Base-by-base conservation (phyloP, 2,888 invertebrate genomes). In the Entomobrya proxima region DNA sequence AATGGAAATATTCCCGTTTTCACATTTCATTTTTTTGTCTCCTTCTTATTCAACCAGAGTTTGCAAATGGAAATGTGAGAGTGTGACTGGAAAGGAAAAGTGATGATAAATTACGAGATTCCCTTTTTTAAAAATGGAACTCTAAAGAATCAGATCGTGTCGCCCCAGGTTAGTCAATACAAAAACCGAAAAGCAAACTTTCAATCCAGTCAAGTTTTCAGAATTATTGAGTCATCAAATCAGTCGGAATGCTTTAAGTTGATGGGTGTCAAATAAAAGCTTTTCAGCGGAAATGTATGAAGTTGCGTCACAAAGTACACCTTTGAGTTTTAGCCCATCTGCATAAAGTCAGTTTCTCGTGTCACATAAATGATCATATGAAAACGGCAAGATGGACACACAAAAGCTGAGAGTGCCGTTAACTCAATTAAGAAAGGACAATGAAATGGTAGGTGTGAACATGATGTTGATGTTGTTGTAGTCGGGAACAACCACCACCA, bases 371-470 rank as follows among this genome's bases (percentile, higher is more conserved):
- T 44, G 44, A n/a, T 30, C 24, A 40, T 58, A 58, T 37, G 18
- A 61, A 67, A 67, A n/a, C n/a, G n/a, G 40, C n/a, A 47, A 78
- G 35, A 67, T 67, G 50, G 79, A 79, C 64, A 64, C 32, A 61
- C 58, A 78, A 50, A 32, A 69, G 69, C 69, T 1, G 69, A 69
- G 64, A 64, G 69, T 69, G 80, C 47, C 61, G 58, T 76, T 86
- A 86, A 86, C 86, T 77, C 86, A 86, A 86, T 86, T 81, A 77
- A 40, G 79, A 55, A 79, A 50, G 77, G 86, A 86, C 78, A 80
- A 78, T 76, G 69, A 32, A 47, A 64, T 74, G 52, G 35, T 61
- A 86, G 81, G 86, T 81, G 86, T 69, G 79, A 86, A 75, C 74
- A 74, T 18, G 40, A 58, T 47, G 69, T 27, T n/a, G n/a, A n/a